Evolutionary conservation across 2,113 vertebrate genomes (phyloP), one percentile per base, ranked within the genome.

Genomic region (Eolophus roseicapilla): DNA sequence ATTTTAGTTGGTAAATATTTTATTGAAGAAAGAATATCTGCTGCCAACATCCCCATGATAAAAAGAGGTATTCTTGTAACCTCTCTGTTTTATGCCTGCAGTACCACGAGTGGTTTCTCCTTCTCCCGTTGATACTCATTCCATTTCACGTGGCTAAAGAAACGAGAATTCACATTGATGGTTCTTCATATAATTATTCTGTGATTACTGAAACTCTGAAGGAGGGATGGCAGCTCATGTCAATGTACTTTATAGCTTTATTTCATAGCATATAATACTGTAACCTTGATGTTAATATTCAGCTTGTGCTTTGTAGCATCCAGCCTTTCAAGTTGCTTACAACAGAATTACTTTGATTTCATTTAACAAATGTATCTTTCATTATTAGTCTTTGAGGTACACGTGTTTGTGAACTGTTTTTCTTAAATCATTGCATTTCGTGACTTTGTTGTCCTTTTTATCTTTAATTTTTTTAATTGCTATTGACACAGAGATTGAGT

Each of bases 141-240:
- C 93, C 90, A 74, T 81, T 92, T 90, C 6, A 2, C 3, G 5
- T 70, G 83, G 50, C 64, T 88, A 64, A 92, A 93, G 82, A 86
- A 94, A 96, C 71, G 35, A 95, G 17, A 75, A 92, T 90, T 94
- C 95, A 78, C 82, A 14, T 64, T 93, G 94, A 70, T 63, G 70
- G 60, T 85, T 95, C 64, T 86, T 93, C 71, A 75, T 69, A 70
- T 62, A 92, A 93, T 95, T 93, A 80, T 63, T 75, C 59, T 86
- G 50, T 93, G 87, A 95, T 93, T 94, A 90, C 82, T 93, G 79
- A 80, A 90, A 52, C 55, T 53, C 57, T 86, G 82, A 94, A 75
- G 88, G 82, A 92, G 85, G 87, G 33, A 65, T 88, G 46, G 71
- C 84, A 76, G 55, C 46, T 94, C 68, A 59, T 74, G 43, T 78